Evolutionary conservation across 2,113 vertebrate genomes (phyloP), one percentile per base, ranked within the genome.

Genomic region (Ardeotis arabs): DNA sequence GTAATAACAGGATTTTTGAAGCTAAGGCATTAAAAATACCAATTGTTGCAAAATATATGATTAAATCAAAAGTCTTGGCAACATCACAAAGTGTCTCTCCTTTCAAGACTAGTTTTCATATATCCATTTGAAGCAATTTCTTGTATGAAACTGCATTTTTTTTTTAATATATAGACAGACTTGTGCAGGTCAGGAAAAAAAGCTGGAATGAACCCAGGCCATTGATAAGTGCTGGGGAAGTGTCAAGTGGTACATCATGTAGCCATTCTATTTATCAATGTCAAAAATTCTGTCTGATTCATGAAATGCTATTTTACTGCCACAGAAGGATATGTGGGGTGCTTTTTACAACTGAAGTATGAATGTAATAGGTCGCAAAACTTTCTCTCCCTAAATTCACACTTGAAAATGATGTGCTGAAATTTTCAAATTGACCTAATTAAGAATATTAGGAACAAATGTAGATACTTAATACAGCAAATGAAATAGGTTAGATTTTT

Each of bases 381-480:
- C 33, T 96, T 90, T 78, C 37, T 72, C 39, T 72, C 79, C 56
- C 22, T 87, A 90, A 86, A 97, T 91, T 80, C 64, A 83, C 78
- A 67, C 77, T 94, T 92, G 49, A 95, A 97, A 97, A 96, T 90
- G 27, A 89, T 91, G 17, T 78, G 44, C 62, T 91, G 84, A 94
- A 94, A 92, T 94, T 92, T 97, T 96, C 52, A 87, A 89, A 94
- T 67, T 95, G 41, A 75, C 56, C 89, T 87, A 72, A 92, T 96
- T 93, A 90, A 89, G 80, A 90, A 83, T 91, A 94, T 81, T 87
- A 80, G 28, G 82, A 84, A 89, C 28, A 93, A 97, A 94, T 60
- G 18, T 16, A 78, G 72, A 67, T 62, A 68, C 33, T 89, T 89
- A 90, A 92, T 78, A 64, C 58, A 67, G 33, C 52, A 73, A 88